phyloP scores from a whole-genome alignment of 2,888 invertebrate genomes.

The Onthophagus sagittarius region DNA sequence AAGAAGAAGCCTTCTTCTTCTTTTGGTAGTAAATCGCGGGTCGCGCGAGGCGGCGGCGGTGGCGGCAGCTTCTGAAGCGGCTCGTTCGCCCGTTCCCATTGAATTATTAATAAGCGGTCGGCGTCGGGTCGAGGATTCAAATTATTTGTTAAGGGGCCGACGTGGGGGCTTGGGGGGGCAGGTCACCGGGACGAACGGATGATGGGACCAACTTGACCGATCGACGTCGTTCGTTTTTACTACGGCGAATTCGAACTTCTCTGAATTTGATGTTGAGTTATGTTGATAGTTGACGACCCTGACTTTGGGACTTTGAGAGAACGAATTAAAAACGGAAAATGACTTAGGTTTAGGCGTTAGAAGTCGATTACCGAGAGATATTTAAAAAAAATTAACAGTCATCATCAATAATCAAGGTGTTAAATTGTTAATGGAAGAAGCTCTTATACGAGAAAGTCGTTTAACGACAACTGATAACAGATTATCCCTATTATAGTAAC shows the following conservation, averaged over 20 bases:
- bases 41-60: not conserved
- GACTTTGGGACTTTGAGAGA: not conserved
- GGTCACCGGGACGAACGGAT: not conserved
- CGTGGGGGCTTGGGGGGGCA: not conserved
- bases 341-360: not conserved
- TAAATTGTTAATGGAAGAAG: too few species aligned
- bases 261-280: too few species aligned
- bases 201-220: not conserved
- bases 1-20: not conserved
- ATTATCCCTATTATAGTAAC: too few species aligned
- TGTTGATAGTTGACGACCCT: not conserved
- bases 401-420: too few species aligned
- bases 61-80: not conserved
- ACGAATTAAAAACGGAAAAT: not conserved
- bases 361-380: not conserved
- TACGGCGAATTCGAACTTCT: not conserved
- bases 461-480: too few species aligned
- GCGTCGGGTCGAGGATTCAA: not conserved
- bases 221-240: not conserved
- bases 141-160: not conserved
- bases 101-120: not conserved
- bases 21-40: not conserved
- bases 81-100: not conserved
- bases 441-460: too few species aligned
- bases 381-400: too few species aligned